Percentiles rank a stretch among this genome's conserved stretches.
phyloP scores from a whole-genome alignment of 2,797 vertebrate species.

The Pseudochirops cupreus region DNA sequence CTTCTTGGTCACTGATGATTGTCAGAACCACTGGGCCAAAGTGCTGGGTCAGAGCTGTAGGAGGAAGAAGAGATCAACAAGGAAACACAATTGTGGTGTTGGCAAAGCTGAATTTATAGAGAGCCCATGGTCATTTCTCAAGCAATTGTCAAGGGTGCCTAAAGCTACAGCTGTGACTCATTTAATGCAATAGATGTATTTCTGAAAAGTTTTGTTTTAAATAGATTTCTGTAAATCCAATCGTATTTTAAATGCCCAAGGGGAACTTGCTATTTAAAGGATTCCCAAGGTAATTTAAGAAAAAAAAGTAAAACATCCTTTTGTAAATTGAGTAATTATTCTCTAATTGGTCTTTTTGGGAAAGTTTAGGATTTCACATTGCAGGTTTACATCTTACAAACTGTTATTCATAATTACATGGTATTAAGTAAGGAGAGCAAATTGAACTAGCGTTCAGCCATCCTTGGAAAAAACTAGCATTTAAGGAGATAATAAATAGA shows the following conservation, averaged over 20 bases:
- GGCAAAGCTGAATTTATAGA: not conserved
- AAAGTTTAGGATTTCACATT: not conserved
- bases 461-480: not conserved
- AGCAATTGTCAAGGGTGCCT: not conserved
- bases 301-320: not conserved
- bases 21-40: not conserved
- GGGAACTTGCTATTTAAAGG: not conserved
- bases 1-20: not conserved
- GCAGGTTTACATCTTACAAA: not conserved
- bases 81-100: not conserved
- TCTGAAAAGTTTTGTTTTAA: not conserved
- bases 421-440: not conserved
- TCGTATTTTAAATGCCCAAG: not conserved
- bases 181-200: not conserved
- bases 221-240: not conserved
- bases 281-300: not conserved
- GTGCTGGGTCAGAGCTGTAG: not conserved
- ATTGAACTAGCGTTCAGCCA: not conserved
- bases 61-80: not conserved
- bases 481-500: not conserved
- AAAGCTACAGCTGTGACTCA: not conserved
- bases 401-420: not conserved
- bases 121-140: not conserved
- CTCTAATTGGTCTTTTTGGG: not conserved
- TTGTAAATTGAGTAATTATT: slow-evolving; percentile 15